phyloP scores from a whole-genome alignment of 2,113 vertebrate species.

The Donacobius atricapilla region DNA sequence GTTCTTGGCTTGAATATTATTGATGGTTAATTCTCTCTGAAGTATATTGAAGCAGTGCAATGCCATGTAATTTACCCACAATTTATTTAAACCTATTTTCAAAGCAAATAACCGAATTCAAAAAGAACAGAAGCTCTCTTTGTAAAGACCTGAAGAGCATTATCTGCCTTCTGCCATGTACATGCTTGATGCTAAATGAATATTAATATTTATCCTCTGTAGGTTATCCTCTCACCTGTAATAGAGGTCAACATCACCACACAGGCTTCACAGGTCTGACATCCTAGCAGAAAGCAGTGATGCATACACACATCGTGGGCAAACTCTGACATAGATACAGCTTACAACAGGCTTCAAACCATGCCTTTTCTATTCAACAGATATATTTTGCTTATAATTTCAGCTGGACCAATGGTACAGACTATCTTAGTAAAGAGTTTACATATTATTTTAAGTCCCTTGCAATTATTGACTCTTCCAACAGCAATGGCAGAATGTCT shows the following conservation, averaged over 20 bases:
- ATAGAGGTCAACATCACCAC: not conserved
- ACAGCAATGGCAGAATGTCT: not conserved
- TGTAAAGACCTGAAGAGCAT: not conserved
- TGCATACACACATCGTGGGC: not conserved
- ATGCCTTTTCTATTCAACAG: not conserved
- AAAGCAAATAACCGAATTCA: not conserved
- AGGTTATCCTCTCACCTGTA: not conserved
- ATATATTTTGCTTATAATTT: not conserved
- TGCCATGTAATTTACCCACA: not conserved
- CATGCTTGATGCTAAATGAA: not conserved
- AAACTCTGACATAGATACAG: not conserved
- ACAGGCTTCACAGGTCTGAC: not conserved
- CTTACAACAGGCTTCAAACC: not conserved
- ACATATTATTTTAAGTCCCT: not conserved
- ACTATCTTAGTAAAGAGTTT: not conserved
- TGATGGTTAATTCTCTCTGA: not conserved
- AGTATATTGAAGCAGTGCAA: not conserved
- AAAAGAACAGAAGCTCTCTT: not conserved
- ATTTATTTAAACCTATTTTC: not conserved
- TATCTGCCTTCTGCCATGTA: not conserved
- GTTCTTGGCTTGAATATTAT: not conserved
- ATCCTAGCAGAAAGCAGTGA: not conserved
- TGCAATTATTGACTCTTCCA: not conserved
- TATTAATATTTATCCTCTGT: not conserved
- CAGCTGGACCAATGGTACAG: not conserved